These are phyloP conservation scores for Delphinapterus leucas DNA, from an alignment of 2,113 vertebrate genomes.

Conservation along the genomic window DNA sequence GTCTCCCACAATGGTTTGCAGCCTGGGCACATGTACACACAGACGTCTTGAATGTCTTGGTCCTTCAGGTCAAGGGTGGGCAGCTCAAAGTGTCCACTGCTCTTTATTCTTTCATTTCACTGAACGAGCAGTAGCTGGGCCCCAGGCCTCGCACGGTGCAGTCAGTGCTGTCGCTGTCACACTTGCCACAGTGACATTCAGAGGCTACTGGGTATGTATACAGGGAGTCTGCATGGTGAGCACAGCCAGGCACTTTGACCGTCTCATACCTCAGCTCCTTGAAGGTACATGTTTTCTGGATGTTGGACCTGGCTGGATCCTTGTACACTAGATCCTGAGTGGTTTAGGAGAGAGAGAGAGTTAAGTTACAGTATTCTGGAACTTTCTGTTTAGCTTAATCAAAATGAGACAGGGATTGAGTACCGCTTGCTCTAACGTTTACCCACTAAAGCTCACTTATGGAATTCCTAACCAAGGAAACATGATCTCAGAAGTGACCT, in stretches of 20 bases:
- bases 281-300: constrained; percentile 88
- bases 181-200: constrained; percentile 87
- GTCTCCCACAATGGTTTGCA: background rate
- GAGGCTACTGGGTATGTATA: constrained; percentile 90
- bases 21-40: background rate
- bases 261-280: constrained; percentile 89
- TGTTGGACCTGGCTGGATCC: constrained; percentile 61
- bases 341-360: background rate
- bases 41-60: background rate
- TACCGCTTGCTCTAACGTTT: background rate
- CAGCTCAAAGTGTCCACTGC: background rate
- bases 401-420: constrained; percentile 2
- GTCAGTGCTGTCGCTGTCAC: constrained; percentile 84
- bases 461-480: background rate
- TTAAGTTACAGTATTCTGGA: background rate
- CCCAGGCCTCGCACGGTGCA: constrained; percentile 84
- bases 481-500: background rate
- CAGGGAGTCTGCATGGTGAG: constrained; percentile 78
- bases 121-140: constrained; percentile 84
- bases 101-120: constrained; percentile 75
- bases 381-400: background rate
- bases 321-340: constrained; percentile 86
- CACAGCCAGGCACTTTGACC: constrained; percentile 87
- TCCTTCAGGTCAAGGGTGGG: background rate
- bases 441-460: background rate